These are phyloP conservation scores for Andrena flavipes DNA, from an alignment of 2,888 invertebrate genomes.

Conservation along the genomic window DNA sequence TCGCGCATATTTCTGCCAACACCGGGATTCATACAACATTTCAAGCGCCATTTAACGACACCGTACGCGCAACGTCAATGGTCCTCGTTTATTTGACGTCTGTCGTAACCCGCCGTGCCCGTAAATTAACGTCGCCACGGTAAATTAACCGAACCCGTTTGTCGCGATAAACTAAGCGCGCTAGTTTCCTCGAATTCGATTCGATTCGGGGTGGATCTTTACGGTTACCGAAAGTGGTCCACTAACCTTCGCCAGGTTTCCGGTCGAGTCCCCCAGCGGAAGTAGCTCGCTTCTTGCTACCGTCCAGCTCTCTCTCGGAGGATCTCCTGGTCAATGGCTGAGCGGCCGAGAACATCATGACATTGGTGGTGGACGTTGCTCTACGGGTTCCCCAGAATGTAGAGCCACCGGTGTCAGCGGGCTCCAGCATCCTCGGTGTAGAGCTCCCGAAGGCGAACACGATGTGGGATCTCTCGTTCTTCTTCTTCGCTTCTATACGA, in stretches of 20 bases:
- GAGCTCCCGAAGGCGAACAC: slow-evolving; percentile 97
- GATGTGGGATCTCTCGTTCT: slow-evolving; percentile 90
- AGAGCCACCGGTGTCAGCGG: slow-evolving; percentile 90
- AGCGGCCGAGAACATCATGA: slow-evolving; percentile 90
- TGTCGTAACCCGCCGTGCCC: neutral
- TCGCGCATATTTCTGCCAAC: slow-evolving; percentile 17
- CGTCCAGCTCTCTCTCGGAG: slow-evolving; percentile 93
- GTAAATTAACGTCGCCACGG: neutral
- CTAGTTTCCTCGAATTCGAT: neutral
- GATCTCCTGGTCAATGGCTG: slow-evolving; percentile 92
- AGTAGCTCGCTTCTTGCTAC: slow-evolving; percentile 91
- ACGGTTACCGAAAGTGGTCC: neutral
- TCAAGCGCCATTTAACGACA: slow-evolving; percentile 8
- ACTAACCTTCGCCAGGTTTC: slow-evolving; percentile 87
- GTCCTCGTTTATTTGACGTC: slow-evolving; percentile 37
- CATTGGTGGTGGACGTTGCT: slow-evolving; percentile 96
- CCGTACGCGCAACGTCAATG: slow-evolving; percentile 9
- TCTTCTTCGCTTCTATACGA: slow-evolving; percentile 91
- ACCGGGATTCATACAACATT: neutral
- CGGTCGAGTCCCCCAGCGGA: slow-evolving; percentile 91
- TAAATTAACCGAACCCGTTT: neutral
- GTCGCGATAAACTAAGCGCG: neutral
- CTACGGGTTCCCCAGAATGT: slow-evolving; percentile 95
- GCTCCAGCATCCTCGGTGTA: slow-evolving; percentile 94
- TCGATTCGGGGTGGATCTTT: neutral